Base-by-base conservation (phyloP, 1,140 invertebrate species). In the Heliconius congener region DNA sequence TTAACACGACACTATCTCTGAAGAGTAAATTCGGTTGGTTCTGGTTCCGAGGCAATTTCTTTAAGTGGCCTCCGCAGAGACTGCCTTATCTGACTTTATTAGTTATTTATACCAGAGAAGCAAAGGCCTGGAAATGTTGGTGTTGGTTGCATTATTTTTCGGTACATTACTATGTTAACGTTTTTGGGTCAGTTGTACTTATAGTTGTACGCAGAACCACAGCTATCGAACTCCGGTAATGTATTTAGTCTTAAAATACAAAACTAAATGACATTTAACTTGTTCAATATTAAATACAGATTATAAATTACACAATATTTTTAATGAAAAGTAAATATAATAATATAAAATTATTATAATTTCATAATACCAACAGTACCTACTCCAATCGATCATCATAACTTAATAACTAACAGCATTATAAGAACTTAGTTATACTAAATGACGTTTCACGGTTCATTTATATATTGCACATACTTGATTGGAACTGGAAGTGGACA, bases 31-130 rank as follows among this genome's bases (percentile, higher is more conserved):
- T 77, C 78, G 74, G 78, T 81, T 60, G 66, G 75, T 79, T 72
- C 70, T 78, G 78, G 80, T 75, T 77, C 81, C 79, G 79, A 76
- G 70, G 79, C 83, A 86, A 86, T 86, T 82, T 86, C 79, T 82
- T 81, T 85, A 86, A 86, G 85, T 86, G 85, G 81, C 78, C 78
- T 82, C 80, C 73, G 71, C 77, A 76, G 85, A 83, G 79, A 77
- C 80, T 71, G 80, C 80, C 84, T 86, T 84, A 85, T 86, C 85
- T 79, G 82, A 77, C 81, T 84, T 86, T 86, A 86, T 86, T 85
- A 85, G 81, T 86, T 86, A 86, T 86, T 86, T 86, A 86, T 86
- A 83, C 84, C 71, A 34, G 78, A 85, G 77, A 79, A 73, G 78
- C 78, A 71, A 81, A 83, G 78, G 73, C 78, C 76, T 77, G 77